phyloP scores from a whole-genome alignment of 1,140 invertebrate species.

The Ceratitis capitata region DNA sequence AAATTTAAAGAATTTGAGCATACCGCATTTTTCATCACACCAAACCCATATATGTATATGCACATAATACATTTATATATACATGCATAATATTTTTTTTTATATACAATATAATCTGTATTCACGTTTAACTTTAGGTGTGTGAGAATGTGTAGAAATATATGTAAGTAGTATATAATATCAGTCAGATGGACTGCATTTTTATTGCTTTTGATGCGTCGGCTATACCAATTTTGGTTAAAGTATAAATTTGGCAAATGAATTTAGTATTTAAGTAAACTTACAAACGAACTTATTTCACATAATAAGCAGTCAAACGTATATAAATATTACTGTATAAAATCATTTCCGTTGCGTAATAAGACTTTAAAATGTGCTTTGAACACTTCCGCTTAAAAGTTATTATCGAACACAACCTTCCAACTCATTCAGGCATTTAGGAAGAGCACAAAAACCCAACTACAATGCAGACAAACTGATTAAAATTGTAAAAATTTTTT shows the following conservation, averaged over 20 bases:
- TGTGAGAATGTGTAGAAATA: no score
- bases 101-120: no score
- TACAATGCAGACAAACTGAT: not conserved
- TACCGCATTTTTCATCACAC: no score
- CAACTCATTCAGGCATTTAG: not conserved
- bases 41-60: no score
- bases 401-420: no score
- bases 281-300: no score
- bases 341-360: not conserved
- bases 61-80: no score
- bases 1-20: no score
- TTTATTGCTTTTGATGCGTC: not conserved
- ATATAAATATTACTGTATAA: not conserved
- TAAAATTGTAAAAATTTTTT: not conserved
- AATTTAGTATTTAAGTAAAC: not conserved
- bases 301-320: not conserved
- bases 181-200: not conserved
- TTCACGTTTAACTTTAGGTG: no score
- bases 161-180: no score
- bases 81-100: no score
- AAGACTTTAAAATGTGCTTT: not conserved
- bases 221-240: no score
- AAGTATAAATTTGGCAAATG: not conserved
- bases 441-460: not conserved
- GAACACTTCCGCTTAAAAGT: not conserved